Evolutionary conservation across 2,113 vertebrate species (phyloP), one percentile per base, ranked within the genome.

Genomic region (Forbesichthys papilliferus): DNA sequence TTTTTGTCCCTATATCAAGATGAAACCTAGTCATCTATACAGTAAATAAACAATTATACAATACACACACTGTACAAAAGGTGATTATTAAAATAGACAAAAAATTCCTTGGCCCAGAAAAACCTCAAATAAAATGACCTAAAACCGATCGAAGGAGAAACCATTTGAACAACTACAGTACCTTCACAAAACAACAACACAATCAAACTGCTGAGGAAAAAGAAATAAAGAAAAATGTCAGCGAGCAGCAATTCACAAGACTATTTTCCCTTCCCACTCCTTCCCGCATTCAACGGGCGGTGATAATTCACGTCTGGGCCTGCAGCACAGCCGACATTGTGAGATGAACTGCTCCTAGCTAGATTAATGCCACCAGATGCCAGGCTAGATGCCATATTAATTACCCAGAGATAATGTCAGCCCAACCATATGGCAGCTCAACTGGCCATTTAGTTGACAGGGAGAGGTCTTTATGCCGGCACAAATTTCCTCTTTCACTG

Each of bases 291-390:
- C 36, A 8, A 70, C 84, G 86, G 82, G 81, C 83, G 74, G 86
- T 62, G 84, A 92, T 93, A 90, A 90, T 81, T 91, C 88, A 91
- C 86, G 64, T 79, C 79, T 7, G 71, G 81, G 83, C 74, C 63
- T 3, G 79, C 84, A 79, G 84, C 85, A 66, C 80, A 65, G 71
- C 80, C 74, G 84, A 88, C 86, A 80, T 68, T 75, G 85, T 58
- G 79, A 89, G 88, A 92, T 87, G 86, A 84, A 83, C 77, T 59
- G 81, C 86, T 89, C 87, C 53, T 81, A 77, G 84, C 84, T 81
- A 93, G 91, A 93, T 91, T 91, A 92, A 92, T 93, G 92, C 87
- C 88, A 91, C 92, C 91, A 93, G 92, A 92, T 92, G 92, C 90
- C 92, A 91, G 86, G 88, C 88, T 87, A 89, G 91, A 90, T 92